Base-by-base conservation (phyloP, 2,797 vertebrate genomes). In the Echeneis naucrates region DNA sequence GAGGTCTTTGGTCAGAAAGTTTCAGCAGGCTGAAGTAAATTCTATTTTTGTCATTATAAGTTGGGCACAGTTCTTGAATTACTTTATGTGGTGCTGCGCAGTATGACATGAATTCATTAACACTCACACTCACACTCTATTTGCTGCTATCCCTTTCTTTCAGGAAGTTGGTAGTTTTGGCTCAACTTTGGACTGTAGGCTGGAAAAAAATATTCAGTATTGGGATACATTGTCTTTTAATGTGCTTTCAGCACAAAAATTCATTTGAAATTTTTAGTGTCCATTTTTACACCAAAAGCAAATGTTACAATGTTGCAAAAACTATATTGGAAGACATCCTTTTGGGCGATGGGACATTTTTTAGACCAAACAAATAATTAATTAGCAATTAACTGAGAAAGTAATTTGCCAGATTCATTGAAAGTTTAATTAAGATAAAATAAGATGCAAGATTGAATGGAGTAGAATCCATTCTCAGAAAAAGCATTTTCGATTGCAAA, bases 11-110 rank as follows among this genome's bases (percentile, higher is more conserved):
- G 26, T 69, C 68, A 66, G 68, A 38, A 35, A 74, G 57, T 58
- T 68, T 16, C 55, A 64, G 47, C 48, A 64, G 55, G 52, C 75
- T 48, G 35, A 69, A 45, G 33, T 58, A 33, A 63, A 75, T 59
- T 50, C 24, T 57, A 10, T 30, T 77, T 78, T 65, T 51, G 50
- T 51, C 32, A 57, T 77, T 64, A 27, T 24, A 53, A 42, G n/a
- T 66, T 48, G 2, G n/a, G 5, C 8, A 38, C 14, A 57, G 21
- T 24, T 27, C 59, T 57, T 19, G 23, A 64, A 47, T 80, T 37
- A 57, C 14, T 32, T 17, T 17, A 17, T 57, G 37, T 27, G 19
- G 24, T 19, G 2, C 50, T 23, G n/a, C 42, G 57, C 21, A 33
- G 16, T 26, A 55, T 26, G 21, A 47, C 24, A 56, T 30, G 16